These are phyloP conservation scores for Drosophila pseudoobscura DNA, from an alignment of 1,140 invertebrate genomes.

Conservation along the genomic window DNA sequence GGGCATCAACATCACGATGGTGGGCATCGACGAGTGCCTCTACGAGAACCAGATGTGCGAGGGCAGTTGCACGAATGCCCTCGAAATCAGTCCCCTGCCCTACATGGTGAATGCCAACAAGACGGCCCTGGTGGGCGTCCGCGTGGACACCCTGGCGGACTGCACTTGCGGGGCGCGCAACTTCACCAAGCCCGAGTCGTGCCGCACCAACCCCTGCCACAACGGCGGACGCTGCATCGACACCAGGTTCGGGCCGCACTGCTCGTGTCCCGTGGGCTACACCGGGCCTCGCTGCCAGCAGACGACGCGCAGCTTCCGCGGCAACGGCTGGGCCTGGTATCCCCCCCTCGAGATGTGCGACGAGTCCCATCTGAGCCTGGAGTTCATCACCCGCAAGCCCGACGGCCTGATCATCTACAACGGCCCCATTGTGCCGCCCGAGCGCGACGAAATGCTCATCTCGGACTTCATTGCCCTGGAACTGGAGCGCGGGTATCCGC, in stretches of 20 bases:
- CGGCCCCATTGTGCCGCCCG: conserved; percentile 96
- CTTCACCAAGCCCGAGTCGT: conserved; percentile 94
- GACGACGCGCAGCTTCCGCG: conserved; percentile 95
- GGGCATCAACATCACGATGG: conserved; percentile 98
- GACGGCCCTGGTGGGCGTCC: conserved; percentile 96
- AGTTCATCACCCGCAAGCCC: conserved; percentile 95
- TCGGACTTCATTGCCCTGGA: conserved; percentile 97
- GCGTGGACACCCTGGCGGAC: conserved; percentile 93
- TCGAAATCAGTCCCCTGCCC: conserved; percentile 94
- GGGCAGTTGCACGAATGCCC: conserved; percentile 96
- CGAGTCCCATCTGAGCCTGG: conserved; percentile 95
- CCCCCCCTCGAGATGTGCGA: conserved; percentile 97
- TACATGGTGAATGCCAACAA: conserved; percentile 98
- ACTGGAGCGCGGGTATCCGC: conserved; percentile 94
- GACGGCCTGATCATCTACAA: conserved; percentile 98
- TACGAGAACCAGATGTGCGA: conserved; percentile 98
- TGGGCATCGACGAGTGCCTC: conserved; percentile 98
- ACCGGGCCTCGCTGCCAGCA: conserved; percentile 98
- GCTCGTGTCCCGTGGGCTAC: conserved; percentile 95
- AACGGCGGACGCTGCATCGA: conserved; percentile 97
- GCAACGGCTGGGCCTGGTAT: conserved; percentile 98
- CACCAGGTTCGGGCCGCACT: conserved; percentile 92
- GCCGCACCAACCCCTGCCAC: conserved; percentile 94
- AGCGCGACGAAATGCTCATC: conserved; percentile 93
- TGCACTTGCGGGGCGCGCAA: conserved; percentile 96